phyloP scores from a whole-genome alignment of 1,140 invertebrate species.

The Mya arenaria region DNA sequence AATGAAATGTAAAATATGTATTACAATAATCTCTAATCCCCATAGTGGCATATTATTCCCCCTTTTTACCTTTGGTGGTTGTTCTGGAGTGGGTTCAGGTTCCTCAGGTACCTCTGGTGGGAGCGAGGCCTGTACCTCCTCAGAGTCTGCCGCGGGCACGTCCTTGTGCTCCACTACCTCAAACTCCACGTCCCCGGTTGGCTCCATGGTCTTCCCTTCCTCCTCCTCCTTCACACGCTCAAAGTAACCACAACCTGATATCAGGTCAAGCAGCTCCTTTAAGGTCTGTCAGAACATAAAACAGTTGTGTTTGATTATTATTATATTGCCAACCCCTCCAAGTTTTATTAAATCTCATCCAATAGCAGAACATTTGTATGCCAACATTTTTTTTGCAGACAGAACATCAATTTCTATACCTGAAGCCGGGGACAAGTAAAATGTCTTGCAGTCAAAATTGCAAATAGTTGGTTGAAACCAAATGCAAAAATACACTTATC shows the following conservation, averaged over 20 bases:
- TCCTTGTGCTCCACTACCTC: constrained; percentile 56
- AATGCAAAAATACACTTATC: too few species aligned
- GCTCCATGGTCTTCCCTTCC: constrained; percentile 46
- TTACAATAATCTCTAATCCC: too few species aligned
- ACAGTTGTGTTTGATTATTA: too few species aligned
- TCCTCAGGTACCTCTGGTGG: constrained; percentile 58
- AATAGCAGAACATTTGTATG: too few species aligned
- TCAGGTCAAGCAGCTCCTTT: constrained; percentile 88
- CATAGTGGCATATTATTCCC: neutral
- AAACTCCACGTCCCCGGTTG: constrained; percentile 58
- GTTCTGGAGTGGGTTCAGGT: constrained; percentile 50
- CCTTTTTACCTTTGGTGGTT: neutral
- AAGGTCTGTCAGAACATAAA: constrained; percentile 86
- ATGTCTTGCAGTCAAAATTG: too few species aligned
- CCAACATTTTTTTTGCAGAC: too few species aligned
- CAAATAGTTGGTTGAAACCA: too few species aligned
- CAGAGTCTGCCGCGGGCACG: constrained; percentile 60
- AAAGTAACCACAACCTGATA: constrained; percentile 91
- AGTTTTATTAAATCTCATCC: too few species aligned
- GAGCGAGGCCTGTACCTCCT: constrained; percentile 62
- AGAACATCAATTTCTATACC: too few species aligned
- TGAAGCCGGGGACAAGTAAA: too few species aligned
- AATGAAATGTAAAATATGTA: too few species aligned
- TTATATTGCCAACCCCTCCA: too few species aligned
- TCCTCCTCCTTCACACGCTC: constrained; percentile 81